Evolutionary conservation across 2,113 vertebrate species (phyloP).

Genomic region (Elgaria multicarinata): DNA sequence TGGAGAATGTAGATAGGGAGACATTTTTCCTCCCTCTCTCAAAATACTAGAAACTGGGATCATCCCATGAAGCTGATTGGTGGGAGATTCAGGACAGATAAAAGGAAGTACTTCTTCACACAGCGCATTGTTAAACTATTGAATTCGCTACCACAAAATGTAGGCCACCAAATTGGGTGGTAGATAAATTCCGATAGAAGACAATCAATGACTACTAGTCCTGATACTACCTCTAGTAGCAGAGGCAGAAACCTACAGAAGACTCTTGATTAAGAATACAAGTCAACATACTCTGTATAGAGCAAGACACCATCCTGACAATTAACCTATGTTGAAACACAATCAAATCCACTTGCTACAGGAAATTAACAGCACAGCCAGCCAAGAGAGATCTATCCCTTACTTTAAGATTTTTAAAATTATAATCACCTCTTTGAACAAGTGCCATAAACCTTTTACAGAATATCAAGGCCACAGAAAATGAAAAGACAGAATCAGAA

Average conservation of each 20-base stretch:
- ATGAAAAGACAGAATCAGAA: neutral
- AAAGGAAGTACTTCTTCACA: too few relatives aligned
- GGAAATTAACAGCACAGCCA: neutral
- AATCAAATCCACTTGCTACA: neutral
- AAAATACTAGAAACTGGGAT: too few relatives aligned
- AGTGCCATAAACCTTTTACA: neutral
- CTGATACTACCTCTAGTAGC: too few relatives aligned
- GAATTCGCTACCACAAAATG: too few relatives aligned
- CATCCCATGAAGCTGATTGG: too few relatives aligned
- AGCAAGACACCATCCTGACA: neutral
- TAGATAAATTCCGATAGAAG: too few relatives aligned
- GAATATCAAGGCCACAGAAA: neutral
- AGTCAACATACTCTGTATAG: neutral
- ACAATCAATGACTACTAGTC: too few relatives aligned
- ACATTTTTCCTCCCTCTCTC: too few relatives aligned
- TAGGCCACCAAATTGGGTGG: too few relatives aligned
- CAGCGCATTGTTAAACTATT: too few relatives aligned
- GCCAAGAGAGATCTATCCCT: neutral
- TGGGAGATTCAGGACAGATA: too few relatives aligned
- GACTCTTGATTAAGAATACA: neutral
- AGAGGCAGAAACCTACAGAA: neutral
- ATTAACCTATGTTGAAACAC: neutral
- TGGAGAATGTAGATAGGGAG: too few relatives aligned
- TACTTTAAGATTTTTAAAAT: neutral
- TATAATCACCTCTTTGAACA: neutral